phyloP scores from a whole-genome alignment of 2,113 vertebrate species.

The Columbina picui region DNA sequence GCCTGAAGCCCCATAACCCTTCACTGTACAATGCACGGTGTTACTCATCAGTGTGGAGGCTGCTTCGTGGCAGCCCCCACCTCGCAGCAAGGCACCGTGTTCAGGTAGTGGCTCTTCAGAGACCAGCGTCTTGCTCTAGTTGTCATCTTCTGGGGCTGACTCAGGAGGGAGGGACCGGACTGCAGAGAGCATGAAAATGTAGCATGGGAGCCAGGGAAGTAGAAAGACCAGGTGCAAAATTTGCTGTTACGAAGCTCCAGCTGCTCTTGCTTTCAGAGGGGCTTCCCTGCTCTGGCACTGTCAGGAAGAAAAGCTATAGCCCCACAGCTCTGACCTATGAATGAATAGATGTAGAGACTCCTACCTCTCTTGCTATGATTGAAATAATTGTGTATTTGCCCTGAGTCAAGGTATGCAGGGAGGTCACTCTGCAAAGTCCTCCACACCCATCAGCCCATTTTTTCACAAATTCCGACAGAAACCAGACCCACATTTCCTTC shows the following conservation, averaged over 20 bases:
- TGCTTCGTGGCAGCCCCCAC: background rate
- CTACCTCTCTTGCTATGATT: background rate
- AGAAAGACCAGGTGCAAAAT: background rate
- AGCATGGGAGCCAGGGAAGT: background rate
- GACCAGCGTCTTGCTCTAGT: background rate
- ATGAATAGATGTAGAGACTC: background rate
- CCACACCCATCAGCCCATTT: background rate
- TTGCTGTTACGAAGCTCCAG: background rate
- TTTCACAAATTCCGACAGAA: background rate
- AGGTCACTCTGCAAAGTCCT: background rate
- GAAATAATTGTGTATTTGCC: background rate
- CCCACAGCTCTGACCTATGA: background rate
- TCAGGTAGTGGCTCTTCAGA: background rate
- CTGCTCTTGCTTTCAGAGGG: background rate
- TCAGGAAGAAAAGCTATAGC: background rate
- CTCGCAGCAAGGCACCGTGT: rapidly evolving
- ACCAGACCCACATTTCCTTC: background rate
- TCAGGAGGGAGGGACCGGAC: rapidly evolving
- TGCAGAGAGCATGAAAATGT: background rate
- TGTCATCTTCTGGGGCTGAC: background rate
- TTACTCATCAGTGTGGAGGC: rapidly evolving
- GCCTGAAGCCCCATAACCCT: background rate
- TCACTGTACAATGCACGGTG: background rate
- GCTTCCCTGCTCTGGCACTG: background rate
- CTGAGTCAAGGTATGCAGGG: background rate